phyloP scores from a whole-genome alignment of 2,797 vertebrate genomes.

The Macropodus opercularis region DNA sequence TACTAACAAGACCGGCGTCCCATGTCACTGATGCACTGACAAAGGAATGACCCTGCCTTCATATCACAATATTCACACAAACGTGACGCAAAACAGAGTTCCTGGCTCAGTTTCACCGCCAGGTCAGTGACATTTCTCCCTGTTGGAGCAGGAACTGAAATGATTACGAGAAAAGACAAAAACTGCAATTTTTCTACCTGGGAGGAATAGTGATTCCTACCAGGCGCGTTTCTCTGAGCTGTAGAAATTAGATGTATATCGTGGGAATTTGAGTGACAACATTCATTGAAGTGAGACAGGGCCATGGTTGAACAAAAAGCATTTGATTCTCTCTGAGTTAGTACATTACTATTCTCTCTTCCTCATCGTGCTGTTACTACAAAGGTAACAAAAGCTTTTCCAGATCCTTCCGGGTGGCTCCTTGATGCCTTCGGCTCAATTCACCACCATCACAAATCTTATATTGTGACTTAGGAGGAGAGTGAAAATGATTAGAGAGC shows the following conservation, averaged over 20 bases:
- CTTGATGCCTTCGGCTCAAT: slow-evolving; percentile 28
- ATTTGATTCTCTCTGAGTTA: slow-evolving; percentile 25
- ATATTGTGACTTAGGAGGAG: slow-evolving; percentile 39
- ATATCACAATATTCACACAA: too few species aligned
- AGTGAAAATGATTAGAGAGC: slow-evolving; percentile 2
- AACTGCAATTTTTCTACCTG: neutral
- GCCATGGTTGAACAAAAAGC: slow-evolving; percentile 8
- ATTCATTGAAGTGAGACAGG: slow-evolving; percentile 10
- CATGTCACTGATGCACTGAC: neutral
- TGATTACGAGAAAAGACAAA: neutral
- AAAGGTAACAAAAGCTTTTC: slow-evolving; percentile 50
- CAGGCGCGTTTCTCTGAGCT: neutral
- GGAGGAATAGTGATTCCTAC: neutral
- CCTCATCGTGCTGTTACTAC: slow-evolving; percentile 36
- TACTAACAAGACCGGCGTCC: neutral
- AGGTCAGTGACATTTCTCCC: too few species aligned
- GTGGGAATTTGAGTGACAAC: slow-evolving; percentile 23
- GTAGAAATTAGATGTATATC: neutral
- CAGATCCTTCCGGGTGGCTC: slow-evolving; percentile 40
- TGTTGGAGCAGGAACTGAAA: too few species aligned
- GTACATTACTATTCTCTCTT: slow-evolving; percentile 17
- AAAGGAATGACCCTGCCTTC: too few species aligned
- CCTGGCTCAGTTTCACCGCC: too few species aligned
- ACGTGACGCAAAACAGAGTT: too few species aligned
- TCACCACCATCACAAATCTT: slow-evolving; percentile 61